phyloP scores from a whole-genome alignment of 2,113 vertebrate genomes.

The Potamarius usumacintae region DNA sequence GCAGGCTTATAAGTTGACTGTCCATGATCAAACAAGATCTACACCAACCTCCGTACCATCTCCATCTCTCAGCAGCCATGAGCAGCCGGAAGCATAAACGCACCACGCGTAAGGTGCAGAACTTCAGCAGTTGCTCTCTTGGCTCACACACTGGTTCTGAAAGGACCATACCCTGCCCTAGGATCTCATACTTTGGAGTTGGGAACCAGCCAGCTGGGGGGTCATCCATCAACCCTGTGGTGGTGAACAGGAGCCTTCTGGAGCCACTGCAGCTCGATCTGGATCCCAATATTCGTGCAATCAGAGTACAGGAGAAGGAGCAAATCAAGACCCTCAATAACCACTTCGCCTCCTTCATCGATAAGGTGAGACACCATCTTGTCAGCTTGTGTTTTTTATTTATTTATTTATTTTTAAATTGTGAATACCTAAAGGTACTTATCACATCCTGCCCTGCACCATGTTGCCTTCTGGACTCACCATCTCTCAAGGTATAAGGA shows the following conservation, averaged over 20 bases:
- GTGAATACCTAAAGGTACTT: neutral
- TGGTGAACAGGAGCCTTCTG: conserved; percentile 70
- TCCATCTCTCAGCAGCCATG: conserved; percentile 32
- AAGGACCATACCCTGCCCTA: neutral
- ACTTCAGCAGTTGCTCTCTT: conserved; percentile 49
- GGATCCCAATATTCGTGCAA: conserved; percentile 70
- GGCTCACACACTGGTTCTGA: neutral
- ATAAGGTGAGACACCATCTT: conserved; percentile 68
- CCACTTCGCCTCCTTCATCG: conserved; percentile 72
- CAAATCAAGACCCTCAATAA: conserved; percentile 79
- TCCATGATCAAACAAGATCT: neutral
- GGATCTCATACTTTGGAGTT: conserved; percentile 49
- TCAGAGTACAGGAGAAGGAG: conserved; percentile 75
- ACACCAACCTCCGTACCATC: neutral
- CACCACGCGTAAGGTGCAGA: too few relatives aligned
- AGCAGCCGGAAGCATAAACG: neutral
- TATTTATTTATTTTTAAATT: neutral
- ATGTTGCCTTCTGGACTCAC: neutral
- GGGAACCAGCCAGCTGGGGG: conserved; percentile 22
- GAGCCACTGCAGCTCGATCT: conserved; percentile 67
- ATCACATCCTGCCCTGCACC: neutral
- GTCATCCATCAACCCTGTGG: conserved; percentile 66
- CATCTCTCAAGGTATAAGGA: neutral
- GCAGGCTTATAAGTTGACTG: neutral
- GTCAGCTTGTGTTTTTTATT: neutral